Conservation (phyloP, 1,140 invertebrate genomes). For the Drosophila aff. region DNA sequence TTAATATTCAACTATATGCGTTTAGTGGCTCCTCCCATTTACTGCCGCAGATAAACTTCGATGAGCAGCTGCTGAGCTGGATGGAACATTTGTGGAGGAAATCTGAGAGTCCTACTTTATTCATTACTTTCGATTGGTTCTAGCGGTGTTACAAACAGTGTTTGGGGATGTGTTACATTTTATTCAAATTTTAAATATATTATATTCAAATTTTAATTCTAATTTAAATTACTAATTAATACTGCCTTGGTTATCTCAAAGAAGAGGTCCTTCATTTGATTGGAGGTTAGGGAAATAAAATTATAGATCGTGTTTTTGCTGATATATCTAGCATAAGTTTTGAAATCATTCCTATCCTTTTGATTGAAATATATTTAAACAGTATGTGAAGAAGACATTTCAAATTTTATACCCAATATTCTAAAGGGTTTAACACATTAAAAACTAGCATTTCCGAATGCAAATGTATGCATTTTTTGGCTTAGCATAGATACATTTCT, state of each 20-base stretch:
- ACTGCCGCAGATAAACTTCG: constrained; percentile 57
- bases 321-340: neutral
- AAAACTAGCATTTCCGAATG: too few relatives aligned
- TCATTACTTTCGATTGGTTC: neutral
- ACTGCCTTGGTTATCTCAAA: too few relatives aligned
- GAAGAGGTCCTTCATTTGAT: neutral
- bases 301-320: neutral
- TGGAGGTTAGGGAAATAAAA: neutral
- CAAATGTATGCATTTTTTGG: too few relatives aligned
- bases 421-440: too few relatives aligned
- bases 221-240: neutral
- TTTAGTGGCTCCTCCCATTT: constrained; percentile 59
- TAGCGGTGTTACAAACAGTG: neutral
- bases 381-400: too few relatives aligned
- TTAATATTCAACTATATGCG: constrained; percentile 77
- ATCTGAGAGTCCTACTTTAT: neutral
- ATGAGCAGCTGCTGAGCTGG: constrained; percentile 31
- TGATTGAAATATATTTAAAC: neutral
- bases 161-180: neutral
- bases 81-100: neutral
- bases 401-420: too few relatives aligned
- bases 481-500: too few relatives aligned
- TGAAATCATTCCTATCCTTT: neutral
- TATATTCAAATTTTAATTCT: too few relatives aligned
- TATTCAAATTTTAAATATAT: too few relatives aligned